These are phyloP conservation scores for Myrmophylax atrothorax DNA, from an alignment of 2,113 vertebrate species.

Conservation along the genomic window DNA sequence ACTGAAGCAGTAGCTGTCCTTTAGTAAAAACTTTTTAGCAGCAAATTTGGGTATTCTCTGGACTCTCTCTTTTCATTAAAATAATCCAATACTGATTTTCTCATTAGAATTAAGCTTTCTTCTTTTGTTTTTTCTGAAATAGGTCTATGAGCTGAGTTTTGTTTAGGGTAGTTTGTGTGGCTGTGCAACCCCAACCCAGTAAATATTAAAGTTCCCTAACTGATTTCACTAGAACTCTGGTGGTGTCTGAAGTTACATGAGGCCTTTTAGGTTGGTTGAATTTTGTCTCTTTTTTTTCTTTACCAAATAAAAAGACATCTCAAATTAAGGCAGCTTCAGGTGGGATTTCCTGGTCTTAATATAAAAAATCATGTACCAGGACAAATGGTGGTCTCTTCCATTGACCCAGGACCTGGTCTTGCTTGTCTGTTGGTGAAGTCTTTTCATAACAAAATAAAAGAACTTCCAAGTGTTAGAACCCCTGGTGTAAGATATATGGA, in stretches of 20 bases:
- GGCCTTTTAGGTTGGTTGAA: background rate
- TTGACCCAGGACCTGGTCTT: background rate
- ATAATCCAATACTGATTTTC: background rate
- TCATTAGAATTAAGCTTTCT: background rate
- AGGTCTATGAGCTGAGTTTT: background rate
- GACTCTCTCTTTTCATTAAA: background rate
- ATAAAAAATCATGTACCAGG: accelerated
- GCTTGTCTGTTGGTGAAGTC: background rate
- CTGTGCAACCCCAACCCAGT: background rate
- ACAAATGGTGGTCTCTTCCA: background rate
- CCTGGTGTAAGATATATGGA: background rate
- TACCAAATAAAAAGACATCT: background rate
- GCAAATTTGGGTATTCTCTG: background rate
- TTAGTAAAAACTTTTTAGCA: background rate
- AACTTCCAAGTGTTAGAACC: background rate
- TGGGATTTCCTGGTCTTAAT: background rate
- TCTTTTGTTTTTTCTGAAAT: background rate
- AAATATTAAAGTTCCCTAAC: background rate
- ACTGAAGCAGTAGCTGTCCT: background rate
- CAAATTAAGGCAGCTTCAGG: background rate
- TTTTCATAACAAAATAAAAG: background rate
- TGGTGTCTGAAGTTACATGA: background rate
- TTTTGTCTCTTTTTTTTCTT: too few species aligned
- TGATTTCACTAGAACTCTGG: background rate
- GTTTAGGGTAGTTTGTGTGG: background rate